Base-by-base conservation (phyloP, 2,797 vertebrate species). In the Anisognathus igniventris region DNA sequence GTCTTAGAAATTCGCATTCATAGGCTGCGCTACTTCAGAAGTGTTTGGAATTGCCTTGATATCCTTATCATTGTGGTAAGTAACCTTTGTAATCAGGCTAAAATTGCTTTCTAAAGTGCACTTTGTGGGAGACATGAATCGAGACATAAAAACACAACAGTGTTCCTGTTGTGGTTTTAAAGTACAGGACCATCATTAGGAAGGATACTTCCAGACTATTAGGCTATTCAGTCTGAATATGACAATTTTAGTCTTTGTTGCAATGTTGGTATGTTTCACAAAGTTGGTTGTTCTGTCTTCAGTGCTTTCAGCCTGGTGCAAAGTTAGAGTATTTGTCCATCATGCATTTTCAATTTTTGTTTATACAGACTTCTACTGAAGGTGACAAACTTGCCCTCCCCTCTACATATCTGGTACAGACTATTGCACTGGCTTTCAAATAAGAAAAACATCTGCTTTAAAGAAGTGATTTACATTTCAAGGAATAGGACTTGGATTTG, bases 1-100 rank as follows among this genome's bases (percentile, higher is more conserved):
- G 98, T 98, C 83, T 86, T 99, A 96, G 99, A 99, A 98, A 99
- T 99, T 93, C 98, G 96, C 66, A 98, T 99, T 94, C 99, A 99
- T 89, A 98, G 98, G 10, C 97, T 99, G 62, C 98, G 96, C 93
- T 99, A 99, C 97, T 99, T 99, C 98, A 98, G 98, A 96, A 99
- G 98, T 95, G 97, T 98, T 95, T 99, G 99, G 99, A 99, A 99
- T 97, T 99, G 99, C 90, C 98, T 99, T 73, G 99, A 99, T 93
- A 97, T 99, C 88, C 97, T 99, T 79, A 99, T 99, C 42, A 95
- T 99, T 78, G 93, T 96, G 96, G 99, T 99, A 96, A 40, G 98
- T 97, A 68, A 35, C 53, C 67, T 86, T 58, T 48, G 33, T 62
- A 24, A n/a, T 57, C 61, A 22, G 16, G 22, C 16, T 62, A 16